Evolutionary conservation across 1,140 invertebrate species (phyloP).

Genomic region (Listronotus oregonensis): DNA sequence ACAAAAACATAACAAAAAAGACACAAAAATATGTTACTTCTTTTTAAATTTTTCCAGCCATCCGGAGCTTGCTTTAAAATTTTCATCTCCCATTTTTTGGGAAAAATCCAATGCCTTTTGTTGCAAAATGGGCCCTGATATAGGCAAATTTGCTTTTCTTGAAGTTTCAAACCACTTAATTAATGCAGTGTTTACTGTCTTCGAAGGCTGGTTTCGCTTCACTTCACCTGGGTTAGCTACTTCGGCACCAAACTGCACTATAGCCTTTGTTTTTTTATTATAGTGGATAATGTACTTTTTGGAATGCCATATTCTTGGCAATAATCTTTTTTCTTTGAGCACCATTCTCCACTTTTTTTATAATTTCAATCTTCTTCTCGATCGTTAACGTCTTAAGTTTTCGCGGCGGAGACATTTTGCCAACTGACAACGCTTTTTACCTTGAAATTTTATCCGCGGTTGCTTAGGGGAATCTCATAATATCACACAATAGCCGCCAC

Average conservation of each 20-base stretch:
- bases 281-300: conserved; percentile 20
- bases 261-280: conserved; percentile 23
- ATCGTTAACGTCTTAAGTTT: conserved; percentile 14
- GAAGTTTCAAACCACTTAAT: conserved; percentile 5
- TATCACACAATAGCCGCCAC: no score
- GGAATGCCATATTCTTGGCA: conserved; percentile 12
- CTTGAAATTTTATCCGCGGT: no score
- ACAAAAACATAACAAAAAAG: not conserved
- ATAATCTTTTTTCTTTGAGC: conserved; percentile 15
- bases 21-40: not conserved
- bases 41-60: conserved; percentile 16
- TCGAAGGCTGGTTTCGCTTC: conserved; percentile 6
- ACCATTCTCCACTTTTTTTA: conserved; percentile 20
- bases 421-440: not conserved
- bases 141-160: conserved; percentile 3
- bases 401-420: not conserved
- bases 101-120: conserved; percentile 10
- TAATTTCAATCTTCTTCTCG: conserved; percentile 12
- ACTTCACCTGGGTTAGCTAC: not conserved
- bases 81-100: not conserved
- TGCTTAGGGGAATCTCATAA: no score
- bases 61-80: not conserved
- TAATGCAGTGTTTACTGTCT: conserved; percentile 2
- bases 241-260: not conserved
- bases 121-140: conserved; percentile 1